A percentile compares a stretch with the other conserved stretches of the same genome.
phyloP scores from a whole-genome alignment of 2,797 vertebrate genomes.

The Muscicapa comitata region DNA sequence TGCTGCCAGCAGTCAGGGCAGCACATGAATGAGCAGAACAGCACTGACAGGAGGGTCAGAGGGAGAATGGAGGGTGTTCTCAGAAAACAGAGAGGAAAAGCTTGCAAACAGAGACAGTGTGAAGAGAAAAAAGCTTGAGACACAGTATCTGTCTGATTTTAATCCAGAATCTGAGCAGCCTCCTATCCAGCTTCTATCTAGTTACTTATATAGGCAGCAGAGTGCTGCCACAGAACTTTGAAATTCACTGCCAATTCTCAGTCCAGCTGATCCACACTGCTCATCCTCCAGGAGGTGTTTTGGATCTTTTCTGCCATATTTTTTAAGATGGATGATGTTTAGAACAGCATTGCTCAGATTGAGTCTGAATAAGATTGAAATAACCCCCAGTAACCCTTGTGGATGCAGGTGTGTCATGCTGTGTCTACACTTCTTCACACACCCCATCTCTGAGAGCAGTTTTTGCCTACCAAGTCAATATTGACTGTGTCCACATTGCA shows the following conservation, averaged over 20 bases:
- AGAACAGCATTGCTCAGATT: not conserved
- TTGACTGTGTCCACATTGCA: no score
- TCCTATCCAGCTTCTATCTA: not conserved
- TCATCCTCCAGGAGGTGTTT: not conserved
- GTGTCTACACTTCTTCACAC: not conserved
- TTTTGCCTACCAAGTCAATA: not conserved
- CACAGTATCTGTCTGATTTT: not conserved
- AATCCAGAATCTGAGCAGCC: not conserved
- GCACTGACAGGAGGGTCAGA: not conserved
- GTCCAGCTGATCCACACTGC: not conserved
- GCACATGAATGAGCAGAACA: rapidly evolving
- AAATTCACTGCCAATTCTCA: not conserved
- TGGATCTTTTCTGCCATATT: not conserved
- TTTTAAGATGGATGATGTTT: not conserved
- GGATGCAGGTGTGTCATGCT: not conserved
- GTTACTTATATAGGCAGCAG: not conserved
- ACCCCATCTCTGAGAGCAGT: not conserved
- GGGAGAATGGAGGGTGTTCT: not conserved
- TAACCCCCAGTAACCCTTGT: not conserved
- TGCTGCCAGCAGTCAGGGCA: not conserved
- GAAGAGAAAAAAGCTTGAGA: not conserved
- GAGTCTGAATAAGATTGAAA: not conserved
- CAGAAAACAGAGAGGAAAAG: not conserved
- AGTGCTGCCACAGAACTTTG: not conserved
- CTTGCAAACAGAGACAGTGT: not conserved